phyloP scores from a whole-genome alignment of 30 jellyfish, hydroid and myxozoan genomes.

The Hydra vulgaris region DNA sequence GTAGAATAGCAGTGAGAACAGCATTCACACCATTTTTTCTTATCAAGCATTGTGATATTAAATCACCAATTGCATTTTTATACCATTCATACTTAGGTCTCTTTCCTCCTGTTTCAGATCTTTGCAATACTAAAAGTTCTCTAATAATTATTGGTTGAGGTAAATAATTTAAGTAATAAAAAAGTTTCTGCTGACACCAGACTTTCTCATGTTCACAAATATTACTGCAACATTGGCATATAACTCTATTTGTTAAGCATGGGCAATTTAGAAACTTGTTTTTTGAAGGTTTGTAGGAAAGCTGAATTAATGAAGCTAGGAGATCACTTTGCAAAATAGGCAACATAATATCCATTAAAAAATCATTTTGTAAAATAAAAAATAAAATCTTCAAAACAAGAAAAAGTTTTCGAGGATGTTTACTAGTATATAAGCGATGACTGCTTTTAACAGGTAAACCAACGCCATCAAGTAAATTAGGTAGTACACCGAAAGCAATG shows the following conservation, averaged over 20 bases:
- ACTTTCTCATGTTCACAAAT: conserved; percentile 49
- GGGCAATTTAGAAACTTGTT: too few species aligned
- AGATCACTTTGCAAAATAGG: background rate
- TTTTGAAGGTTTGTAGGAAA: conserved; percentile 2
- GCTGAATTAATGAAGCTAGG: conserved; percentile 13
- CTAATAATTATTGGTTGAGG: conserved; percentile 56
- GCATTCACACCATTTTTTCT: conserved; percentile 47
- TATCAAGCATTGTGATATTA: conserved; percentile 44
- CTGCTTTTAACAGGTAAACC: conserved; percentile 11
- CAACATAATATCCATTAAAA: background rate
- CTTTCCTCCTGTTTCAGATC: conserved; percentile 10
- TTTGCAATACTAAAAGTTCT: conserved; percentile 49
- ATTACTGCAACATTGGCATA: background rate
- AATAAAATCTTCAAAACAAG: background rate
- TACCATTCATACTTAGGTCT: conserved; percentile 24
- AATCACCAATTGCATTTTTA: conserved; percentile 14
- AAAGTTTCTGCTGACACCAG: conserved; percentile 48
- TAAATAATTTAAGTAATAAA: conserved; percentile 6
- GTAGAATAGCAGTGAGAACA: conserved; percentile 48
- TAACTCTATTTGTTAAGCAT: background rate
- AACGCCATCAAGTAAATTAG: conserved; percentile 16
- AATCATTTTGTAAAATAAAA: background rate
- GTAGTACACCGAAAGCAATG: conserved; percentile 14
- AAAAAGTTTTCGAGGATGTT: conserved; percentile 11
- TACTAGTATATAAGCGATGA: background rate